phyloP scores from a whole-genome alignment of 2,888 invertebrate genomes.

The Melanostoma mellinum region DNA sequence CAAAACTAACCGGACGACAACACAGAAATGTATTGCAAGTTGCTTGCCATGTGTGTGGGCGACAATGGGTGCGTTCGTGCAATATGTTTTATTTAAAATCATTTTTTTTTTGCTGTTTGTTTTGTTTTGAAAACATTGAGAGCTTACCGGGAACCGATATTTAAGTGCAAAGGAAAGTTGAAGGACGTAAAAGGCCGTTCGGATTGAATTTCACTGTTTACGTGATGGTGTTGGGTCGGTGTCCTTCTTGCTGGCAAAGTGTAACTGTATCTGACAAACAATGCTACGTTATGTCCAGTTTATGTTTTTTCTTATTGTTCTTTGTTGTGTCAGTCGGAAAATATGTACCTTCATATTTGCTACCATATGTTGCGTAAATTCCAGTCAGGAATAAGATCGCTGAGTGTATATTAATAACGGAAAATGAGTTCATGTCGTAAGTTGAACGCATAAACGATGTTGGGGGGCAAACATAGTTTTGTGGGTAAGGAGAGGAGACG shows the following conservation, averaged over 20 bases:
- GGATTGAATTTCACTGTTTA: constrained; percentile 69
- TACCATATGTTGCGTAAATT: constrained; percentile 68
- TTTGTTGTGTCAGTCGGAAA: constrained; percentile 35
- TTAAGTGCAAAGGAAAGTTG: constrained; percentile 32
- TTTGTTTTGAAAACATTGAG: not conserved
- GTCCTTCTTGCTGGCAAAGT: constrained; percentile 60
- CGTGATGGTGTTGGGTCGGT: constrained; percentile 69
- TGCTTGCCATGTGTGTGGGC: constrained; percentile 67
- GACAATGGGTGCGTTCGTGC: constrained; percentile 66
- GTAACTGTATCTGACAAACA: constrained; percentile 64
- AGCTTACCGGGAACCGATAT: too few species aligned
- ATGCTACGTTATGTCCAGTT: constrained; percentile 14
- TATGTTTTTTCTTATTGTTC: constrained; percentile 5
- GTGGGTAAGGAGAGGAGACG: not conserved
- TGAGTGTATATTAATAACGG: constrained; percentile 7
- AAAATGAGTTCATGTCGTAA: not conserved
- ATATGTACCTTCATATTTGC: constrained; percentile 14
- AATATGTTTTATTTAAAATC: constrained; percentile 49
- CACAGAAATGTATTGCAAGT: constrained; percentile 49
- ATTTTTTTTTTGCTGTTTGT: constrained; percentile 1
- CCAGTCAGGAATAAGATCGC: constrained; percentile 42
- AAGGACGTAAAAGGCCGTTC: constrained; percentile 71
- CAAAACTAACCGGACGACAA: constrained; percentile 35
- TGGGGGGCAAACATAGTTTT: not conserved
- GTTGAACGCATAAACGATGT: not conserved